Evolutionary conservation across 2,113 vertebrate species (phyloP), one percentile per base, ranked within the genome.

Genomic region (Bombycilla garrulus): DNA sequence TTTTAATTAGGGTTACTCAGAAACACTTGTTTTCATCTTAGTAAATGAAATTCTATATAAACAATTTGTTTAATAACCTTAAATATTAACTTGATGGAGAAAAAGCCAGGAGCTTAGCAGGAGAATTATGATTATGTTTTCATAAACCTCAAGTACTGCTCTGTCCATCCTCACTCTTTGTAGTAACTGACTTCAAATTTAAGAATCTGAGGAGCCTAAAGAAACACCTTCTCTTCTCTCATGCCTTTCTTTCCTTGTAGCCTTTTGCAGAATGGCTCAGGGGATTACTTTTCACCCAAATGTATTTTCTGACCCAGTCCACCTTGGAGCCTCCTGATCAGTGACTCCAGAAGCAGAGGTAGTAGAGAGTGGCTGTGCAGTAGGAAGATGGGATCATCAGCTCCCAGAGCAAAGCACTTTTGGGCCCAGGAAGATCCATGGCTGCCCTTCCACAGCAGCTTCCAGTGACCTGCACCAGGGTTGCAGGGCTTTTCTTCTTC

Each of bases 1-100:
- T 95, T 69, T 81, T 89, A 58, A 73, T 93, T 54, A 62, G 58
- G 29, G 35, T 91, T 95, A 71, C 17, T 80, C 58, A 66, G 50
- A 42, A 33, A 80, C 10, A 8, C 36, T 79, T 82, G 26, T 92
- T 96, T 95, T 70, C n/a, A 29, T 90, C 5, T 88, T 66, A 62
- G 48, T 57, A 88, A 94, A 88, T 65, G 2, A 83, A 83, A 65
- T 72, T 25, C 23, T 54, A 31, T 51, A 44, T 77, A 78, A 83
- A 42, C 40, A 74, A 33, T 89, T 84, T 79, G 13, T 87, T 62
- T 42, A 57, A 85, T 80, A 77, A 70, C 22, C 17, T 88, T 87
- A 73, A 77, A 58, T 86, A 76, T 38, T 6, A 85, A 61, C 44
- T 65, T 36, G 4, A 50, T 83, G n/a, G 57, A 84, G 61, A 81